Evolutionary conservation across 2,113 vertebrate genomes (phyloP), one percentile per base, ranked within the genome.

Genomic region (Oryzias curvinotus): DNA sequence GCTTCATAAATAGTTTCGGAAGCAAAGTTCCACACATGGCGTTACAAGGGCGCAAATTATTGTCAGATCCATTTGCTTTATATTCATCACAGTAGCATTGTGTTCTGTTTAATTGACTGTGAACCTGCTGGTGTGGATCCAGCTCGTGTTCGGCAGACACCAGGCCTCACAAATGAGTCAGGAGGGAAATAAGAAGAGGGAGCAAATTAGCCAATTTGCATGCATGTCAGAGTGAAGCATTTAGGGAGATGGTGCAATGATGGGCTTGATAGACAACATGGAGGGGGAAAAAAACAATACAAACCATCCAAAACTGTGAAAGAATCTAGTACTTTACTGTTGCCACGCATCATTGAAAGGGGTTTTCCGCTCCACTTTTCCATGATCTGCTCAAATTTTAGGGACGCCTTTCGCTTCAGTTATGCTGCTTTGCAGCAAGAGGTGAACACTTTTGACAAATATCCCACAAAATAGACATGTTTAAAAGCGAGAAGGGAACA

Each of bases 71-170:
- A 80, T 83, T 83, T 74, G 79, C 83, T 78, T 84, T 81, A 80
- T 52, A 75, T 85, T 87, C 76, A 78, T 75, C 87, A 72, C 58
- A 51, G 54, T 77, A 54, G 83, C 68, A 73, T 84, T 81, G 79
- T 83, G 85, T 84, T 86, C 85, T 77, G 78, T 85, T 82, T 89
- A 90, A 89, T 89, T 89, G 84, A 87, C 85, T 82, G 82, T 77
- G 83, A 89, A 84, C 80, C 80, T 79, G 80, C 80, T 87, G 82
- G 82, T 83, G 76, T 80, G 83, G 76, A 82, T 84, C 84, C 72
- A 78, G 64, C 80, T 82, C 58, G 49, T 65, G 76, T 75, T 79
- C 77, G 60, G 75, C 86, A 77, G 77, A 78, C 73, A 73, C 81
- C 80, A 79, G 73, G 46, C 74, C 73, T 77, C 64, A 55, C 77